Evolutionary conservation across 2,888 invertebrate genomes (phyloP).

Genomic region (Charanyca ferruginea): DNA sequence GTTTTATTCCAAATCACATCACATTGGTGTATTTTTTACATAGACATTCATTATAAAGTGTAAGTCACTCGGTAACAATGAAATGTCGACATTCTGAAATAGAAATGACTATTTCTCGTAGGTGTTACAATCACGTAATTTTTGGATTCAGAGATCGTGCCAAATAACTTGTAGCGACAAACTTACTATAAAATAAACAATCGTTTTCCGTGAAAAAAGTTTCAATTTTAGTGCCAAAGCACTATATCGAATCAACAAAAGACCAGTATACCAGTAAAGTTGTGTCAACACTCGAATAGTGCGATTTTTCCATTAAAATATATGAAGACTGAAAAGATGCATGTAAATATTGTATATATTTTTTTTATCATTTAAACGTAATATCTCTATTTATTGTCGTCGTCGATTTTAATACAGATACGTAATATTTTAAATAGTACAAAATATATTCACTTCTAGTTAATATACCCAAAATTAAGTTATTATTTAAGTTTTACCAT

Average conservation of each 20-base stretch:
- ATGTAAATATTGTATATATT: constrained; percentile 68
- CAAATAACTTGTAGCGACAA: constrained; percentile 51
- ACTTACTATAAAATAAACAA: not conserved
- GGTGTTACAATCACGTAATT: constrained; percentile 46
- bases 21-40: constrained; percentile 36
- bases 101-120: constrained; percentile 51
- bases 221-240: constrained; percentile 36
- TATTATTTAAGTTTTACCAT: constrained; percentile 60
- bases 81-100: constrained; percentile 60
- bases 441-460: constrained; percentile 72
- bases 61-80: constrained; percentile 41
- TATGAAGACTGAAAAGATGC: constrained; percentile 65
- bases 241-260: constrained; percentile 28
- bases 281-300: constrained; percentile 20
- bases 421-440: constrained; percentile 77
- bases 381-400: constrained; percentile 66
- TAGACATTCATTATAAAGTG: constrained; percentile 26
- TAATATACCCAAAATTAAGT: constrained; percentile 62
- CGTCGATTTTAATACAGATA: constrained; percentile 58
- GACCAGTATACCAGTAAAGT: not conserved
- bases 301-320: constrained; percentile 60
- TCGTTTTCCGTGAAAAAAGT: constrained; percentile 10
- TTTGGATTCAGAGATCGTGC: constrained; percentile 53
- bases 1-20: constrained; percentile 38
- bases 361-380: constrained; percentile 51